phyloP scores from a whole-genome alignment of 1,140 invertebrate genomes.

The Babylonia areolata region DNA sequence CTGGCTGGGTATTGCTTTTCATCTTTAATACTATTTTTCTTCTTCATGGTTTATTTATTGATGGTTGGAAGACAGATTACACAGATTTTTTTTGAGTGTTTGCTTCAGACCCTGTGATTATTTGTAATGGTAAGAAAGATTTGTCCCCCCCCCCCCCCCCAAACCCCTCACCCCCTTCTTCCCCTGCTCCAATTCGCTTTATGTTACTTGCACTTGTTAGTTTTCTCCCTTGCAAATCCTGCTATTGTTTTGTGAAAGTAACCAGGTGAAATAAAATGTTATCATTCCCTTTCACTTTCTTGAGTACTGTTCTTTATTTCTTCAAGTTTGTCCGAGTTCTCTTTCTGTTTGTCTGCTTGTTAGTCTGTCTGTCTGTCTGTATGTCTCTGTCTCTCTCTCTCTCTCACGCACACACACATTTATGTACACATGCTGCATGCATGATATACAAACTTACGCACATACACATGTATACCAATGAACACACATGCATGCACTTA shows the following conservation, averaged over 20 bases:
- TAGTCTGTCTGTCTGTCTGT: background rate
- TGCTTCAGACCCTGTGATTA: background rate
- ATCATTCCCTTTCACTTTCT: background rate
- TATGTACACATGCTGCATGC: too few relatives aligned
- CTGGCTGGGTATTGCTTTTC: background rate
- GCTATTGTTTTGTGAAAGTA: background rate
- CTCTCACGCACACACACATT: too few relatives aligned
- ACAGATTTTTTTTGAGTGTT: background rate
- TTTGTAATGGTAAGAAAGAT: too few relatives aligned
- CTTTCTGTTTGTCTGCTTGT: background rate
- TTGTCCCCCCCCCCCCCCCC: too few relatives aligned
- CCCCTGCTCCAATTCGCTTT: background rate
- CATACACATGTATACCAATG: too few relatives aligned
- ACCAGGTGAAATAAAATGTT: background rate
- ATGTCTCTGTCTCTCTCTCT: too few relatives aligned
- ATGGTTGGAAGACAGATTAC: background rate
- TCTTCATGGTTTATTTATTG: background rate
- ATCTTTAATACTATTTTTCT: background rate
- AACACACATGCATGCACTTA: too few relatives aligned
- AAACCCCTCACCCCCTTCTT: background rate
- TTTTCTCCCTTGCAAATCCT: background rate
- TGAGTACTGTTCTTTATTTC: background rate
- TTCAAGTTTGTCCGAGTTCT: background rate
- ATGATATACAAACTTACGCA: too few relatives aligned
- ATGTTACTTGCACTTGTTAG: background rate